Base-by-base conservation (phyloP, 2,888 invertebrate species). In the Slavum lentiscoides region DNA sequence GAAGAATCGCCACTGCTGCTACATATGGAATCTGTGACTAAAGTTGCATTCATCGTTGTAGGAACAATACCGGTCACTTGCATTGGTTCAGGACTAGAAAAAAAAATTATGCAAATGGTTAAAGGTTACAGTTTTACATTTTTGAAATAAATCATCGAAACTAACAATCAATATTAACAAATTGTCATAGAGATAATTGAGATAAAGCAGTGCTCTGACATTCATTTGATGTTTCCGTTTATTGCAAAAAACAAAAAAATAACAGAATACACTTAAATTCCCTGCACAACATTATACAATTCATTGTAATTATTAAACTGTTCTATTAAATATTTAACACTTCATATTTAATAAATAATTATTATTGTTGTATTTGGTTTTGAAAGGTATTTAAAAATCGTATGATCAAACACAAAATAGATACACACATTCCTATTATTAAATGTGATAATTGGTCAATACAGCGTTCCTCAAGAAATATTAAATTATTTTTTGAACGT, bases 1-100 rank as follows among this genome's bases (percentile, higher is more conserved):
- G 80, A 80, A 55, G 80, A 80, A 62, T 80, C 80, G n/a, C 80
- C 80, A 64, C 80, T 80, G 62, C 80, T 80, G 9, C 70, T 64
- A 55, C 80, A 80, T 23, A 64, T 80, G 39, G 80, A 80, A 23
- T 80, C 80, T 37, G 80, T 80, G 39, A 80, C 80, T 70, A 80
- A 64, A 55, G 80, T 64, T 23, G 80, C 70, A n/a, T 64, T 53
- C 80, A 80, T 80, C 19, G 80, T 80, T 64, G 80, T 80, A 80
- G 80, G 80, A 80, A 80, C 70, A 80, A 72, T 69, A 80, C 80
- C 80, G 19, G 70, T 21, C 9, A 80, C 62, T 80, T 80, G 80
- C 80, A 80, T 80, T 64, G 80, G 64, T 80, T 80, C 80, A 39
- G 80, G 80, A 11, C 80, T 80, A 64, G 30, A 30, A 80, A 80